Percentiles rank a stretch among this genome's conserved stretches.
These are phyloP conservation scores for Leuctra nigra DNA, from an alignment of 2,888 invertebrate genomes.

Conservation along the genomic window DNA sequence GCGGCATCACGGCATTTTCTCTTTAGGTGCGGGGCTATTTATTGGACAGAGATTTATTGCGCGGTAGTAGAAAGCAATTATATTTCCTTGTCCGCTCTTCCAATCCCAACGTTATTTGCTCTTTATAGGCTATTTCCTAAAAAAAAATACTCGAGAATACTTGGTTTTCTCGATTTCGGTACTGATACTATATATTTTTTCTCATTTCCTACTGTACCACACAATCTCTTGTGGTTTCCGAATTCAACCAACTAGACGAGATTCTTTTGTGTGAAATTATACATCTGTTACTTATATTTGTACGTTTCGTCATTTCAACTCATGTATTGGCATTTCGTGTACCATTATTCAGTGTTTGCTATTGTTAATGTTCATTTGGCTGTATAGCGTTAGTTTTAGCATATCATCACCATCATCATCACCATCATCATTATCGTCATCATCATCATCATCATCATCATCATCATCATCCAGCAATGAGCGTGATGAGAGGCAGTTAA, in stretches of 20 bases:
- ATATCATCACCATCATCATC: no score
- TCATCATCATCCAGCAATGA: no score
- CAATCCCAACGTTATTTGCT: slow-evolving; percentile 17
- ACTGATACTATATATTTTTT: no score
- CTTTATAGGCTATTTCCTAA: slow-evolving; percentile 16
- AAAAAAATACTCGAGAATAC: background rate
- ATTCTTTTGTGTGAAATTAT: background rate
- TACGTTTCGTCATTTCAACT: no score
- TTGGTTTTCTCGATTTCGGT: background rate
- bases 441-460: no score
- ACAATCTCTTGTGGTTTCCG: slow-evolving; percentile 7
- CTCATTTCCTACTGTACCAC: background rate
- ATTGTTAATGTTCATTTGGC: no score
- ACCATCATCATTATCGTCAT: no score
- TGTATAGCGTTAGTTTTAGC: no score
- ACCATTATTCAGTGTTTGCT: no score
- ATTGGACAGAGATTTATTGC: slow-evolving; percentile 17
- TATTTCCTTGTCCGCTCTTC: slow-evolving; percentile 18
- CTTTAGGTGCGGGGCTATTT: slow-evolving; percentile 16
- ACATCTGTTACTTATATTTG: no score
- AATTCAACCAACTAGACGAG: background rate
- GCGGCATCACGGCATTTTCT: slow-evolving; percentile 10
- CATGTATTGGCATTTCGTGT: no score
- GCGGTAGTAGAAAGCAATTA: slow-evolving; percentile 17
- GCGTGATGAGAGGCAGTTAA: no score